Conservation (phyloP, 1,140 invertebrate genomes). For the Drosophila lacteicornis region DNA sequence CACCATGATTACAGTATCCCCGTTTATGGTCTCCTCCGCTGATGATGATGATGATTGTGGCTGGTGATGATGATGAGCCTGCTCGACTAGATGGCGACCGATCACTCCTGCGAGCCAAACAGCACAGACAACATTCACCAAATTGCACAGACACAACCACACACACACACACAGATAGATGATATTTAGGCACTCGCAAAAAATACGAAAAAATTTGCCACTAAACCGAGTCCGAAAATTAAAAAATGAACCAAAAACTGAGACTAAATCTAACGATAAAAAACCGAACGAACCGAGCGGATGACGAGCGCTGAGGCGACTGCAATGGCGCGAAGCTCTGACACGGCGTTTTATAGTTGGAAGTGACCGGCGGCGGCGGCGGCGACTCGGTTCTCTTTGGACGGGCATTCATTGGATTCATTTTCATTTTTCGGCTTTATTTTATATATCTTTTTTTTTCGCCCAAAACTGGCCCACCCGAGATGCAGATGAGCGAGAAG, state of each 20-base stretch:
- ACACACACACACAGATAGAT: slow-evolving; percentile 4
- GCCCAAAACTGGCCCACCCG: background rate
- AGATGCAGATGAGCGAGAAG: slow-evolving; percentile 59
- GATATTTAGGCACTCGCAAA: slow-evolving; percentile 16
- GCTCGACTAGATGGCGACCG: slow-evolving; percentile 12
- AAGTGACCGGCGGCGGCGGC: background rate
- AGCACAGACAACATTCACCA: slow-evolving; percentile 58
- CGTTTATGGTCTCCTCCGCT: slow-evolving; percentile 31
- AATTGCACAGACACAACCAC: slow-evolving; percentile 1
- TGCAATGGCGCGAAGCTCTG: slow-evolving; percentile 47
- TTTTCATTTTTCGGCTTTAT: background rate
- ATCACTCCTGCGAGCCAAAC: slow-evolving; percentile 32
- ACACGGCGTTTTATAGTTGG: slow-evolving; percentile 49
- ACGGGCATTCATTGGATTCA: slow-evolving; percentile 14
- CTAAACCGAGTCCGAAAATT: slow-evolving; percentile 12
- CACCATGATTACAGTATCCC: slow-evolving; percentile 39
- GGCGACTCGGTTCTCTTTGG: slow-evolving; percentile 10
- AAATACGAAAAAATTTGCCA: slow-evolving; percentile 18
- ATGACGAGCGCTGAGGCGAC: slow-evolving; percentile 38
- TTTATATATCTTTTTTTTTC: background rate
- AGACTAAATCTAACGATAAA: slow-evolving; percentile 8
- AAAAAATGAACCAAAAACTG: slow-evolving; percentile 12
- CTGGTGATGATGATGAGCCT: slow-evolving; percentile 20
- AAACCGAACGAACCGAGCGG: slow-evolving; percentile 37
- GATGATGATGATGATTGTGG: slow-evolving; percentile 11